phyloP scores from a whole-genome alignment of 2,888 invertebrate species.

The Drosophila leonis region DNA sequence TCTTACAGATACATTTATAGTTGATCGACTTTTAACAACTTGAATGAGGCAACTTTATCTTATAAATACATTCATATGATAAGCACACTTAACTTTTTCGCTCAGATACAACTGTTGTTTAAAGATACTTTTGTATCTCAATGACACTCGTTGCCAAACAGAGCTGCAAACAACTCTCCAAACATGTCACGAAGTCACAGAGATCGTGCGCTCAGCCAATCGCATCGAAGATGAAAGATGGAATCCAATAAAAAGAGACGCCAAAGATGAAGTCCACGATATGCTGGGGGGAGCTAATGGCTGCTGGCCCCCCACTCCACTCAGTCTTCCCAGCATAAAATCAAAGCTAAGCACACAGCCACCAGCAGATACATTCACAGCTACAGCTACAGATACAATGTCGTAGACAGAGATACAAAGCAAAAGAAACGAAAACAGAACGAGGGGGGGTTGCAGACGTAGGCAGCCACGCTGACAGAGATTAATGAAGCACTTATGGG shows the following conservation, averaged over 20 bases:
- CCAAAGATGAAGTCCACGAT: slow-evolving; percentile 52
- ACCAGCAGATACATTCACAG: slow-evolving; percentile 24
- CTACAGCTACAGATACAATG: slow-evolving; percentile 27
- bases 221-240: slow-evolving; percentile 41
- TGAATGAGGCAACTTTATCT: neutral
- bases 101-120: neutral
- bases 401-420: slow-evolving; percentile 36
- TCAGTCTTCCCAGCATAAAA: slow-evolving; percentile 42
- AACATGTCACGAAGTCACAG: slow-evolving; percentile 5
- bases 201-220: slow-evolving; percentile 15
- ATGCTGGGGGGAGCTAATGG: slow-evolving; percentile 15
- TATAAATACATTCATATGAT: neutral
- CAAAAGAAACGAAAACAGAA: slow-evolving; percentile 58
- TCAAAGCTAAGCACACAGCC: slow-evolving; percentile 63
- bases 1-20: neutral
- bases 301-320: neutral
- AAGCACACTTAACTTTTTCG: neutral
- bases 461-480: slow-evolving; percentile 69
- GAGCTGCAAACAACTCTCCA: slow-evolving; percentile 3
- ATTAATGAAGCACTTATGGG: slow-evolving; percentile 82
- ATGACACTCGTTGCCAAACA: neutral
- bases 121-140: slow-evolving; percentile 3
- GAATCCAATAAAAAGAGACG: slow-evolving; percentile 38
- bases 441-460: slow-evolving; percentile 13
- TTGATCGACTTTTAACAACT: neutral